Evolutionary conservation across 2,888 invertebrate species (phyloP), one percentile per base, ranked within the genome.

Genomic region (Argynnis bischoffii): DNA sequence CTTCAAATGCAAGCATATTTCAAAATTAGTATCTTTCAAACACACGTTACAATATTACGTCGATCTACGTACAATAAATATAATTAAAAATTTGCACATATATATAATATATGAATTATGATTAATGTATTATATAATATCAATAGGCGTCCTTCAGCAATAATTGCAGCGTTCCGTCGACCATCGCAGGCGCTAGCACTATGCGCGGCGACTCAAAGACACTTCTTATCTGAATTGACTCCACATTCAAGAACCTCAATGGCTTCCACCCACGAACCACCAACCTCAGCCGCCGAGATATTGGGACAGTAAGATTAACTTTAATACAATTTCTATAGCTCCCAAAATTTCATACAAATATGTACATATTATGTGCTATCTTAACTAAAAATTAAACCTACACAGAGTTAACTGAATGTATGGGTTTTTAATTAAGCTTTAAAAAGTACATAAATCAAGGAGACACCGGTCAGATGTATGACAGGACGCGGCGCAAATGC

Each of bases 131-230:
- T 51, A 15, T 35, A 11, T 59, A 15, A 4, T 53, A 2, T 35
- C 41, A 5, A 41, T 51, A 93, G 95, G 78, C 91, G 95, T 55
- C 94, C 95, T 0, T 95, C 95, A 8, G 93, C 94, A 1, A 94
- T 95, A 57, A 93, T 95, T 72, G 94, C 95, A n/a, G 94, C 94
- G 18, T 91, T 94, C 69, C 91, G 94, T 6, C 88, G 94, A 48
- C 94, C 94, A 5, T 94, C 94, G 54, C 94, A 94, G 77, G 93
- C 93, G n/a, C 82, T 94, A 41, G 94, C 94, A 1, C 77, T 94
- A 54, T 93, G 94, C 67, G 94, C 94, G 26, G 94, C 94, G 1
- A 90, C 92, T 2, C 92, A 92, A 71, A 82, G 91, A 2, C 79
- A 88, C 6, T 92, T 92, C 76, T 78, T 92, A 1, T 90, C 91